Conservation (phyloP, 2,797 vertebrate genomes). For the Geotrypetes seraphini region DNA sequence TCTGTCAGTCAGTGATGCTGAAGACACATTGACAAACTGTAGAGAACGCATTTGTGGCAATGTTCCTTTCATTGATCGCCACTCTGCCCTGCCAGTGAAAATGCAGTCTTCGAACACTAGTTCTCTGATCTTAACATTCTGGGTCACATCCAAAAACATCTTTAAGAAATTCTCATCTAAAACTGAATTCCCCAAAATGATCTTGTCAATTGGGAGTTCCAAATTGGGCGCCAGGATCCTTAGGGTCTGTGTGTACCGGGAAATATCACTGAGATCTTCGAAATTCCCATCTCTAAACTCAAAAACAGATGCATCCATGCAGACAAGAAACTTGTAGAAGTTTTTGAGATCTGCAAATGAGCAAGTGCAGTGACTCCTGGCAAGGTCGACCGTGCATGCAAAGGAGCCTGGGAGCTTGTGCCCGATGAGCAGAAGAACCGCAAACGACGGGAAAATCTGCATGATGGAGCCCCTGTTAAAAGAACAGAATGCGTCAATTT, state of each 20-base stretch:
- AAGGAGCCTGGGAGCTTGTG: constrained; percentile 5
- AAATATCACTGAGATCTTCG: constrained; percentile 3
- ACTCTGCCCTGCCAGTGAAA: constrained; percentile 13
- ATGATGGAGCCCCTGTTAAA: constrained; percentile 6
- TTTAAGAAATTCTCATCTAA: constrained; percentile 36
- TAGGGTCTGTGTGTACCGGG: neutral
- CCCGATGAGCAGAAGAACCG: constrained; percentile 15
- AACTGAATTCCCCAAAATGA: constrained; percentile 23
- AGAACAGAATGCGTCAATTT: too few relatives aligned
- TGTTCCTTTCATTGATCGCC: neutral
- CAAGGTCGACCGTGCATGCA: constrained; percentile 19
- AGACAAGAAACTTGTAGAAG: neutral
- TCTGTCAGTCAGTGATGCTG: neutral
- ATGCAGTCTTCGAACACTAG: constrained; percentile 36
- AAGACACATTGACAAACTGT: constrained; percentile 32
- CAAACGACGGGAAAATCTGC: neutral
- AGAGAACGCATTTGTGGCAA: constrained; percentile 23
- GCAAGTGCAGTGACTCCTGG: constrained; percentile 34
- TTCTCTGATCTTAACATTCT: constrained; percentile 29
- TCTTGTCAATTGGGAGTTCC: constrained; percentile 8
- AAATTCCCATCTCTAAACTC: constrained; percentile 41
- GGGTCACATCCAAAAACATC: constrained; percentile 26
- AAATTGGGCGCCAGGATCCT: neutral
- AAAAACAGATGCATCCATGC: constrained; percentile 24
- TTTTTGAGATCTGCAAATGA: constrained; percentile 15